Conservation (phyloP, 2,113 vertebrate species). For the human (Homo sapiens) region GRCh38 chr14:60250501-60251000, state of each 20-base stretch:
- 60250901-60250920: neutral
- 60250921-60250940: neutral
- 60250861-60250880: neutral
- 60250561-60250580: neutral
- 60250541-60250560: neutral
- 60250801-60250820: neutral
- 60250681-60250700: neutral
- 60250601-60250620: neutral
- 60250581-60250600: constrained; percentile 9
- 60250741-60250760: neutral
- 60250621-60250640: neutral
- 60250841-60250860: neutral
- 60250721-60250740: constrained; percentile 4
- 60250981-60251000: neutral
- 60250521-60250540: neutral
- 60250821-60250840: neutral
- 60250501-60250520: neutral
- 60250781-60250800: neutral
- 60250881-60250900: constrained; percentile 1
- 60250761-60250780: neutral
- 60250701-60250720: neutral
- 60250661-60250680: neutral
- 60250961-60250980: constrained; percentile 1
- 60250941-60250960: constrained; percentile 2
- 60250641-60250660: neutral